Evolutionary conservation across 2,797 vertebrate genomes (phyloP), one percentile per base, ranked within the genome.

Genomic region (Dallia pectoralis): DNA sequence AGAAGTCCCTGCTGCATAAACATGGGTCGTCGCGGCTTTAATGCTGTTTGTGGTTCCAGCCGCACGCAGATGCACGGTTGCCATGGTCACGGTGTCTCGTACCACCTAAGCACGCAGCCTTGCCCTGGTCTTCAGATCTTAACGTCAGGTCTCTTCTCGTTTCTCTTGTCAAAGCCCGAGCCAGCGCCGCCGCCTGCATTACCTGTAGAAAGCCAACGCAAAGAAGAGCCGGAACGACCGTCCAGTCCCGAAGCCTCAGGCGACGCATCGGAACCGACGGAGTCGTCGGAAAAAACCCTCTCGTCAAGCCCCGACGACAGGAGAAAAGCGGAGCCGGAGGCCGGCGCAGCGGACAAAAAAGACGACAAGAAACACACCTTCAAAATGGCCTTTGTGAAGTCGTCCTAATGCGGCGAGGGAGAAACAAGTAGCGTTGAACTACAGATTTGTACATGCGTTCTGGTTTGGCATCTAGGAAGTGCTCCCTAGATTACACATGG

Each of bases 341-440:
- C 74, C 33, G 25, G 70, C 69, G 64, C 91, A 66, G 66, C 91
- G 70, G 84, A 86, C 56, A 76, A 88, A 19, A 92, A 93, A 76
- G 91, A 94, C 82, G 89, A 94, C n/a, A 78, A 67, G 71, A 96
- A 97, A 91, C 92, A 90, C 76, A 85, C 86, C 81, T 95, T 92
- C 81, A 96, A 98, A 91, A 94, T 91, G 93, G 89, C 95, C 77
- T 97, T 96, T 83, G 96, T 96, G 78, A 97, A 98, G 90, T 94
- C 96, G 12, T 76, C 40, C 70, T 92, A 88, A 81, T 82, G 64
- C 49, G 59, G 12, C 48, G 25, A 9, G 7, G 15, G 19, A 9
- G 40, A 44, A 65, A 6, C 30, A 4, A 36, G 69, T 22, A 66
- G 49, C 64, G 69, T 79, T 62, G 33, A 65, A 65, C 67, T 51